Base-by-base conservation (phyloP, 2,797 vertebrate species). In the Esox masquinongy region DNA sequence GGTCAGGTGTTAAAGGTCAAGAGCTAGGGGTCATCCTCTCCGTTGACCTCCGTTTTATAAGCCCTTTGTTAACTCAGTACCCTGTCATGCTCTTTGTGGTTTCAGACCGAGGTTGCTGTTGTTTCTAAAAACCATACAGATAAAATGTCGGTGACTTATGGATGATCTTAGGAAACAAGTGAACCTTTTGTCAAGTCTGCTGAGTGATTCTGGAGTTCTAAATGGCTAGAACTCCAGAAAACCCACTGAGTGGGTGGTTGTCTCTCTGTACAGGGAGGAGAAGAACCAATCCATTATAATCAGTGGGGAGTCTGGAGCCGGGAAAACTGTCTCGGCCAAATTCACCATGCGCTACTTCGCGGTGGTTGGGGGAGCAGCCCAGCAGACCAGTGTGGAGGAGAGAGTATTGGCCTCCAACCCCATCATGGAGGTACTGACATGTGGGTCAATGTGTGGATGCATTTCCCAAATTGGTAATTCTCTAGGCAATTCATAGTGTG, bases 211-310 rank as follows among this genome's bases (percentile, higher is more conserved):
- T 24, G 56, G 22, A 47, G 43, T 47, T 47, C 2, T 12, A 61
- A 24, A 61, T 61, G 56, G 24, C 56, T 61, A n/a, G n/a, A n/a
- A n/a, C n/a, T n/a, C n/a, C n/a, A n/a, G n/a, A n/a, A n/a, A n/a
- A n/a, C n/a, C n/a, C n/a, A 61, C 24, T 66, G 8, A 34, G 31
- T 14, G 31, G 64, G 5, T 34, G 16, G 64, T 66, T 74, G 22
- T 86, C 68, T 77, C 39, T 75, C 53, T 56, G 0, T 8, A 0
- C 51, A 96, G 95, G 81, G 93, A 95, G 72, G 92, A 94, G 75
- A 92, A 85, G 78, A 95, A 95, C 79, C 96, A 96, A 89, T 95
- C 95, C 2, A 93, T 96, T 83, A 92, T 95, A 84, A 95, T 95
- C 84, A 95, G 95, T 0, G 95, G 95, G 0, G 95, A 96, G 88